Conservation (phyloP, 2,797 vertebrate genomes). For the Oryzias dopingdopingensis region DNA sequence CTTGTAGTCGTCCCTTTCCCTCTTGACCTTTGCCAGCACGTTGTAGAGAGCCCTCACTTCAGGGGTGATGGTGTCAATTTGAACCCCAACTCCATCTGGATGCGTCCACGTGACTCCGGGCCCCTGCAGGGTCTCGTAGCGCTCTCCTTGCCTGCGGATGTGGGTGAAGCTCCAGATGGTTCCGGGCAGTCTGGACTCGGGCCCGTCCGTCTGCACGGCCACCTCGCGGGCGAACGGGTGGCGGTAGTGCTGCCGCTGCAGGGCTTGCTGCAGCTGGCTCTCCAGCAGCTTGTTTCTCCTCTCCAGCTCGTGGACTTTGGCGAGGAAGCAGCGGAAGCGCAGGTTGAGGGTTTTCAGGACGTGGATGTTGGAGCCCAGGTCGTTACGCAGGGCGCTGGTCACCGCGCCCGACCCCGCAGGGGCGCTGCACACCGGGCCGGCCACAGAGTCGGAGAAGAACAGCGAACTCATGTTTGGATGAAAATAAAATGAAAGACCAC, state of each 20-base stretch:
- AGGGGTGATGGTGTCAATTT: conserved; percentile 93
- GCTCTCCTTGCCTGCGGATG: conserved; percentile 87
- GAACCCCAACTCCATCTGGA: conserved; percentile 86
- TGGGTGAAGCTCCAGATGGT: conserved; percentile 97
- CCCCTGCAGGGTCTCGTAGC: conserved; percentile 86
- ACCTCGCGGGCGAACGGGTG: conserved; percentile 85
- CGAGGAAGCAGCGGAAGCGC: conserved; percentile 95
- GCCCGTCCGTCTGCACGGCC: conserved; percentile 85
- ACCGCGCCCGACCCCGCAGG: conserved; percentile 71
- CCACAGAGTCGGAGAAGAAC: conserved; percentile 80
- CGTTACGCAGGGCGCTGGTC: conserved; percentile 89
- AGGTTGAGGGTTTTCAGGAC: conserved; percentile 95
- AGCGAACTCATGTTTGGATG: conserved; percentile 79
- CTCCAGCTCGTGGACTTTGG: conserved; percentile 95
- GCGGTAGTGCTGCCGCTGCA: conserved; percentile 74
- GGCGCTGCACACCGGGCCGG: conserved; percentile 52
- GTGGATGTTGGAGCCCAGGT: conserved; percentile 95
- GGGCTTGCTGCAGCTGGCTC: conserved; percentile 86
- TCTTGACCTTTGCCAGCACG: conserved; percentile 88
- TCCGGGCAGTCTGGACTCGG: conserved; percentile 84
- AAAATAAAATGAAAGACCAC: neutral
- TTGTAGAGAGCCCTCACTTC: conserved; percentile 89
- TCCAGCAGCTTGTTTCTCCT: conserved; percentile 93
- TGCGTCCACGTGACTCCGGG: conserved; percentile 87
- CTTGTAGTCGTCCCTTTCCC: conserved; percentile 87